phyloP scores from a whole-genome alignment of 1,140 invertebrate species.

The Drosophila ananassae region DNA sequence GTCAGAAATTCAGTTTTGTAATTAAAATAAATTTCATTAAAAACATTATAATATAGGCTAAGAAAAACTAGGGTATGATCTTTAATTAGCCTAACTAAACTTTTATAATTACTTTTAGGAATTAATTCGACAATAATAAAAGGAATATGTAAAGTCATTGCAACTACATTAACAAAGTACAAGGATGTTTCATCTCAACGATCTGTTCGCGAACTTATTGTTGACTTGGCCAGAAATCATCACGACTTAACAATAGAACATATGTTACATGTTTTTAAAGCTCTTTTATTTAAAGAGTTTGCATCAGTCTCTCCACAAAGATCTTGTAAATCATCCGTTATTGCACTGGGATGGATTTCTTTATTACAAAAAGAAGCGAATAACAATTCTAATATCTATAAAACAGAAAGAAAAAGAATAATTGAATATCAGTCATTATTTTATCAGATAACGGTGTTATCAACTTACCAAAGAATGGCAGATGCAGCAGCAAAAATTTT shows the following conservation, averaged over 20 bases:
- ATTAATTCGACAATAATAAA: conserved; percentile 91
- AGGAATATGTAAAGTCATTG: conserved; percentile 91
- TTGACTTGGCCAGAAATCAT: conserved; percentile 87
- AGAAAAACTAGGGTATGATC: no score
- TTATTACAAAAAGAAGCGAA: conserved; percentile 61
- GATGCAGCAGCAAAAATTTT: conserved; percentile 70
- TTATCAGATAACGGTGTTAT: conserved; percentile 63
- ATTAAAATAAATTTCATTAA: no score
- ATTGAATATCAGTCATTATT: conserved; percentile 69
- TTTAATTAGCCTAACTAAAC: background rate
- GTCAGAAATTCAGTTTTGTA: no score
- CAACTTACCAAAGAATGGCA: conserved; percentile 52
- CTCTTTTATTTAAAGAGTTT: conserved; percentile 88
- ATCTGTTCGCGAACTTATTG: conserved; percentile 89
- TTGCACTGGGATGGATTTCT: conserved; percentile 68
- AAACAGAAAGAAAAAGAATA: conserved; percentile 67
- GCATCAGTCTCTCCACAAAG: conserved; percentile 88
- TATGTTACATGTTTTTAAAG: conserved; percentile 87
- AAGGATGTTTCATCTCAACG: conserved; percentile 90
- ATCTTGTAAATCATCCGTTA: conserved; percentile 80
- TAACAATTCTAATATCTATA: conserved; percentile 59
- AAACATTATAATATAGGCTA: no score
- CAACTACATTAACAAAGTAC: conserved; percentile 90
- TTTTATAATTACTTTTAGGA: conserved; percentile 85
- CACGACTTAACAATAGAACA: conserved; percentile 89